Percentiles rank a stretch among this genome's conserved stretches.
These are phyloP conservation scores for Acrobasis repandana DNA, from an alignment of 2,888 invertebrate genomes.

Conservation along the genomic window DNA sequence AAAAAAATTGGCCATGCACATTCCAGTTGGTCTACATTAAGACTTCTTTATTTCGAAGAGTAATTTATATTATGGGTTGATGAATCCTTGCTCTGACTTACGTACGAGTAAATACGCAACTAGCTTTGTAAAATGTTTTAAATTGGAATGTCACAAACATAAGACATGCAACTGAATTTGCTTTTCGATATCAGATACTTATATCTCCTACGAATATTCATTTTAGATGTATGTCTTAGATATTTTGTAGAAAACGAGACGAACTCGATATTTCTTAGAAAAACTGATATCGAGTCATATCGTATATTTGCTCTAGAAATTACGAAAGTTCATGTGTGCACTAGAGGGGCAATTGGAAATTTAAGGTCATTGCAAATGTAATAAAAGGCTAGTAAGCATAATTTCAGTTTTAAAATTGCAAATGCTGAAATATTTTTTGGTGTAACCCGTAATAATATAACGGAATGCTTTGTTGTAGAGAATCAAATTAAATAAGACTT, in stretches of 20 bases:
- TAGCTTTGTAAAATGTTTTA: neutral
- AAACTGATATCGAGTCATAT: slow-evolving; percentile 18
- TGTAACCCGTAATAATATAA: no score
- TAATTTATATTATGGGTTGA: no score
- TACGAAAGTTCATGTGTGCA: slow-evolving; percentile 27
- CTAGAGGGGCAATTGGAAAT: slow-evolving; percentile 22
- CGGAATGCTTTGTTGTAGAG: no score
- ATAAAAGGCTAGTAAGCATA: neutral
- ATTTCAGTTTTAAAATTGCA: neutral
- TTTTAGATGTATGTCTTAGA: slow-evolving; percentile 12
- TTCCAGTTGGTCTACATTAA: no score
- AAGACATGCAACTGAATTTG: slow-evolving; percentile 3
- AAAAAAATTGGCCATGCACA: no score
- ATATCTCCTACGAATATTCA: slow-evolving; percentile 1
- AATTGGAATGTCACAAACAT: slow-evolving; percentile 2
- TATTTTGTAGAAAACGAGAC: slow-evolving; percentile 7
- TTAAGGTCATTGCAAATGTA: neutral
- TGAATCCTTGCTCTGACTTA: no score
- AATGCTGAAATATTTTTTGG: neutral
- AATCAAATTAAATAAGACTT: no score
- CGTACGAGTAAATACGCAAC: no score
- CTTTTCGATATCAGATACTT: slow-evolving; percentile 7
- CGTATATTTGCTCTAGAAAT: slow-evolving; percentile 26
- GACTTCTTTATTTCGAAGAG: no score
- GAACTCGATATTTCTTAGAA: neutral